phyloP scores from a whole-genome alignment of 2,113 vertebrate species.

The Dasyprocta punctata region DNA sequence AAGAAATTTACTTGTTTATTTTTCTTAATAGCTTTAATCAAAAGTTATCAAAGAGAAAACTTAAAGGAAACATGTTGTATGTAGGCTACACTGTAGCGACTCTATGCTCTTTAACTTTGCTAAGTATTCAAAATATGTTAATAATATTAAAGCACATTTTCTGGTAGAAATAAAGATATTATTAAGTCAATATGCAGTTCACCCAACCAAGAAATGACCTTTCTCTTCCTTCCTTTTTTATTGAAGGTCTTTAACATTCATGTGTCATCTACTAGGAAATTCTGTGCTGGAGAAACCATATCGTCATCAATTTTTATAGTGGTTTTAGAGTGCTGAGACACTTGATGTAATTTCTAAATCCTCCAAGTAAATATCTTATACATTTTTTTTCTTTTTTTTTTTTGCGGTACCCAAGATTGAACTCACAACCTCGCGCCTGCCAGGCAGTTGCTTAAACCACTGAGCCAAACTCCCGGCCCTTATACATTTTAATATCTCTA shows the following conservation, averaged over 20 bases:
- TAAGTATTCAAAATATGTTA: background rate
- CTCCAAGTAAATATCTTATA: background rate
- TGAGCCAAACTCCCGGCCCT: too few relatives aligned
- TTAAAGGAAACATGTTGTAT: background rate
- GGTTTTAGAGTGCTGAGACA: background rate
- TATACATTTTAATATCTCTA: background rate
- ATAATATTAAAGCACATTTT: background rate
- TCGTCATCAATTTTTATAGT: background rate
- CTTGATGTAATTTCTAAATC: background rate
- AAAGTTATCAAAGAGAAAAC: background rate
- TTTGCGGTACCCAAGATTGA: too few relatives aligned
- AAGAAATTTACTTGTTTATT: background rate
- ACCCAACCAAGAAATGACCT: background rate
- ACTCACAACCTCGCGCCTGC: too few relatives aligned
- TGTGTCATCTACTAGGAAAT: background rate
- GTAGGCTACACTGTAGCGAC: background rate
- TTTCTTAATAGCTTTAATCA: constrained; percentile 10
- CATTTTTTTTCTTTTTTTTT: too few relatives aligned
- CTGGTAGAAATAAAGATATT: background rate
- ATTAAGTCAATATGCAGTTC: background rate
- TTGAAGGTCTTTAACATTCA: background rate
- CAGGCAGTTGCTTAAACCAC: too few relatives aligned
- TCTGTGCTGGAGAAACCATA: background rate
- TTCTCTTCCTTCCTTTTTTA: background rate
- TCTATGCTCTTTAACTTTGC: constrained; percentile 6